Percentiles rank a stretch among this genome's conserved stretches.
These are phyloP conservation scores for Blastobasis adustella DNA, from an alignment of 2,888 invertebrate species.

Conservation along the genomic window DNA sequence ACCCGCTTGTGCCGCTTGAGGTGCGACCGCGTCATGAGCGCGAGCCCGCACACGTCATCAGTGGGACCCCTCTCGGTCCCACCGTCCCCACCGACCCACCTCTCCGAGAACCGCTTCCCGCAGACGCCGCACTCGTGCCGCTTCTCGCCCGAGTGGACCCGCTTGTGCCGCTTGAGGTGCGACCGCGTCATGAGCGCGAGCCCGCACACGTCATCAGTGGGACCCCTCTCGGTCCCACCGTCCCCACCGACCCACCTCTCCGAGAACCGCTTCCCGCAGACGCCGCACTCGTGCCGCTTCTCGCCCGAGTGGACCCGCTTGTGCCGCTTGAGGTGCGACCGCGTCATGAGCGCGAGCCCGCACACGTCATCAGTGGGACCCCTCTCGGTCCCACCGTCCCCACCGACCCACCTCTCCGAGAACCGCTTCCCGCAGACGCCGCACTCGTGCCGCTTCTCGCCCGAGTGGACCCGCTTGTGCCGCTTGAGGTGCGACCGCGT, in stretches of 20 bases:
- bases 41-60: no score
- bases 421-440: constrained; percentile 67
- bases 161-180: background rate
- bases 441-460: constrained; percentile 77
- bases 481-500: constrained; percentile 80
- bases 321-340: constrained; percentile 80
- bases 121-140: background rate
- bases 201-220: background rate
- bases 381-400: no score
- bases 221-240: background rate
- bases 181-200: background rate
- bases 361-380: no score
- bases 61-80: background rate
- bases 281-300: constrained; percentile 71
- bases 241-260: constrained; percentile 48
- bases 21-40: no score
- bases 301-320: constrained; percentile 79
- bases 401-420: no score
- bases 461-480: constrained; percentile 79
- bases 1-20: no score
- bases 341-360: constrained; percentile 72
- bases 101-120: background rate
- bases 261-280: constrained; percentile 76
- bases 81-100: background rate
- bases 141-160: background rate